Evolutionary conservation across 64 coral and sea anemone species (phyloP), one percentile per base, ranked within the genome.

Genomic region (Astreopora myriophthalma): DNA sequence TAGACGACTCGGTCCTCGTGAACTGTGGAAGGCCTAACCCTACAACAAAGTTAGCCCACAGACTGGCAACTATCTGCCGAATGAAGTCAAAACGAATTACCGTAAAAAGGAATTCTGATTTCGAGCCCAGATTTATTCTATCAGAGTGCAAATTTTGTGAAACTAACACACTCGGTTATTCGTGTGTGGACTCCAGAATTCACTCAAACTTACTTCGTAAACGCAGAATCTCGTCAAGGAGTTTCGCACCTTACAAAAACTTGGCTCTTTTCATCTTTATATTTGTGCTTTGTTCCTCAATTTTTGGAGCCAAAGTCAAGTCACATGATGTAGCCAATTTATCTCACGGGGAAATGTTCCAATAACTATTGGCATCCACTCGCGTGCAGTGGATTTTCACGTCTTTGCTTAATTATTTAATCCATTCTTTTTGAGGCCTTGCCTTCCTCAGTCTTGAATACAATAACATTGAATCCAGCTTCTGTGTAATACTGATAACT

Each of bases 401-500:
- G 6, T 48, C 74, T 16, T n/a, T 30, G 23, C 8, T 26, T 26
- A 48, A 77, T 26, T n/a, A 77, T 46, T 31, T 8, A 23, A 20
- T 38, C 34, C 14, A 7, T 39, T 9, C 13, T 49, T 46, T 17
- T 28, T 8, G 75, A 33, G 22, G 48, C 26, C 26, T 48, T 46
- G 14, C 8, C 49, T 8, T 29, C 46, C 75, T 20, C 3, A 55
- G 14, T 55, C 27, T 52, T 55, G 27, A 79, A 55, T 52, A 27
- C 13, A 31, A 6, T 57, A 26, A 31, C 49, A 52, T 31, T 16
- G 26, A 23, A 19, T 79, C 55, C 16, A 79, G 24, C 39, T 79
- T 55, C 44, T 13, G 48, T 51, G 75, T 79, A 31, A 79, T 39
- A 79, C 6, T 52, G 75, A 57, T 79, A n/a, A 74, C n/a, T 24